Evolutionary conservation across 2,113 vertebrate genomes (phyloP).

Genomic region (Myrmecobius fasciatus): DNA sequence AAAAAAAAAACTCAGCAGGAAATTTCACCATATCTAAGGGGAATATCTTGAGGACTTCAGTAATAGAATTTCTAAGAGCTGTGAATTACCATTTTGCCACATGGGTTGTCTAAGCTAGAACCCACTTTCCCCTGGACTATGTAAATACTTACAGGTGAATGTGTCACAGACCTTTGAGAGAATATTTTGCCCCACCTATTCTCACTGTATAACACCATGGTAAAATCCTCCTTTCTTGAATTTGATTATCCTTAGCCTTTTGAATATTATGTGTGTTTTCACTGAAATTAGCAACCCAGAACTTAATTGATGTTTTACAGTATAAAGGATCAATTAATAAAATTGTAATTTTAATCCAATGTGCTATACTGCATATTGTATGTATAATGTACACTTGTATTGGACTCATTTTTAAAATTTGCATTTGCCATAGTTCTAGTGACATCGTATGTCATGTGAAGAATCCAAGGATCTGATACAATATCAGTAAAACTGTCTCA

Average conservation of each 20-base stretch:
- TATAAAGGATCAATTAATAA: constrained; percentile 50
- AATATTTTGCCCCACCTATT: background rate
- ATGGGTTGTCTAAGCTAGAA: background rate
- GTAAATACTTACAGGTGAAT: background rate
- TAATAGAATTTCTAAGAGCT: background rate
- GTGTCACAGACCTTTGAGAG: background rate
- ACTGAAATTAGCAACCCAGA: constrained; percentile 44
- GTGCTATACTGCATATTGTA: constrained; percentile 66
- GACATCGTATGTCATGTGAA: constrained; percentile 78
- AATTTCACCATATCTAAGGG: background rate
- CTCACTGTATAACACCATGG: background rate
- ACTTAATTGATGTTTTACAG: constrained; percentile 67
- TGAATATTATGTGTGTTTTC: constrained; percentile 55
- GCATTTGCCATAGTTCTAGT: constrained; percentile 79
- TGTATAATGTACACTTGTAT: constrained; percentile 70
- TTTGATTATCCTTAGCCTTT: constrained; percentile 57
- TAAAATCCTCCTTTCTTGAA: constrained; percentile 69
- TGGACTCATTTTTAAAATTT: constrained; percentile 78
- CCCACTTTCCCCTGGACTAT: background rate
- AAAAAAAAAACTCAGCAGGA: background rate
- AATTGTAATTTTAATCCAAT: constrained; percentile 70
- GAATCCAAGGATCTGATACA: constrained; percentile 77
- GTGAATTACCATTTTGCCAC: background rate
- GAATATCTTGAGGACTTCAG: background rate
- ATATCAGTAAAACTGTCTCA: constrained; percentile 84